Base-by-base conservation (phyloP, 2,113 vertebrate species). In the Gymnarchus niloticus region DNA sequence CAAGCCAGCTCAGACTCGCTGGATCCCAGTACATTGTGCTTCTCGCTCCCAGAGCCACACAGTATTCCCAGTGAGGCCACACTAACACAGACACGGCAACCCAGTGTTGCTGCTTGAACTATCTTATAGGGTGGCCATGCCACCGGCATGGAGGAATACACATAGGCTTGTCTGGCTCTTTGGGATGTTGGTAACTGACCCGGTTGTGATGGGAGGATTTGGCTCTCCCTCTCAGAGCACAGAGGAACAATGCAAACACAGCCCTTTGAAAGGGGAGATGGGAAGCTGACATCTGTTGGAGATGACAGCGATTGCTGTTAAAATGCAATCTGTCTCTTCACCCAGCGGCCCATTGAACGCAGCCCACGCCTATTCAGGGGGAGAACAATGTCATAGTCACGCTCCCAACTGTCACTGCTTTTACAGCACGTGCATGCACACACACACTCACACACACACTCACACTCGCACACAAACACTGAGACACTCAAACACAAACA, bases 271-370 rank as follows among this genome's bases (percentile, higher is more conserved):
- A 93, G 88, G 92, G 46, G 91, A 91, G 92, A 93, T 93, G 93
- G 91, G 93, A 94, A 94, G 92, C 90, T 91, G 94, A 95, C 94
- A 95, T 94, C 93, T 95, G 94, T 94, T 95, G 91, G 92, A 94
- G 93, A 95, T 95, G 94, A 95, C 94, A 93, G 92, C 90, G 90
- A 94, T 95, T 93, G 94, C 93, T 94, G 93, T 94, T 94, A 93
- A 94, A 93, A 92, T 89, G 90, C 93, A 94, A 93, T 94, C 92
- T 94, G 94, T 93, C 92, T 93, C 90, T 88, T 92, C 93, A 93
- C 91, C 92, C 93, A 92, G 88, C 83, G 90, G 91, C 92, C 92
- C 92, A 92, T 93, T 93, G 91, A 89, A 85, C 81, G 49, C 73
- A 69, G 76, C 83, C 82, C 85, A 65, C 85, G 51, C 77, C 90